Evolutionary conservation across 2,797 vertebrate genomes (phyloP).

Genomic region (Tapera naevia): DNA sequence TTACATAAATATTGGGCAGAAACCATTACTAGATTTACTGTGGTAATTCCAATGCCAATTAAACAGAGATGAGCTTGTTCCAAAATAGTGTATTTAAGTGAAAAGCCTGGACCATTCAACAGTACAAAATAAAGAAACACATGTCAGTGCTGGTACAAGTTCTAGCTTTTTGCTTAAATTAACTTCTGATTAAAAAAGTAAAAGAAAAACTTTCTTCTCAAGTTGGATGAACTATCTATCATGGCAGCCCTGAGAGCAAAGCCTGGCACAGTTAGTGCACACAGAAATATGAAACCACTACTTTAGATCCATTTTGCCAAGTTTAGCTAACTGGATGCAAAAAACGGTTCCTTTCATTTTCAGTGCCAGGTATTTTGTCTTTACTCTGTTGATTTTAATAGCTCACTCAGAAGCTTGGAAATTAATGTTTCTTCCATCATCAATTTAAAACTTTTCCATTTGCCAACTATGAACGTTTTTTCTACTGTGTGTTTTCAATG

Average conservation of each 20-base stretch:
- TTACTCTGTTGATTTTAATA: slow-evolving; percentile 73
- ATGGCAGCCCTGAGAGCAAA: neutral
- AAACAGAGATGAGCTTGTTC: neutral
- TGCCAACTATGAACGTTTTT: slow-evolving; percentile 20
- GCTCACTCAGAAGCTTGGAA: slow-evolving; percentile 56
- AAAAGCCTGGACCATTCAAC: neutral
- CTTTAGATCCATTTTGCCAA: slow-evolving; percentile 58
- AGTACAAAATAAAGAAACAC: neutral
- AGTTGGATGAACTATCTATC: neutral
- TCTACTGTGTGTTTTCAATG: slow-evolving; percentile 37
- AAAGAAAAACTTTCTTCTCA: neutral
- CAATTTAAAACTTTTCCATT: slow-evolving; percentile 58
- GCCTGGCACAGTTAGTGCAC: slow-evolving; percentile 23
- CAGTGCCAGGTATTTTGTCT: slow-evolving; percentile 71
- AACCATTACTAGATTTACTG: neutral
- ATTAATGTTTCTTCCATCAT: slow-evolving; percentile 60
- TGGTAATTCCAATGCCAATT: neutral
- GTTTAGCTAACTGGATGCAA: slow-evolving; percentile 68
- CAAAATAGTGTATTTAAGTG: neutral
- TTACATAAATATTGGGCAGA: neutral
- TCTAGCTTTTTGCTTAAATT: slow-evolving; percentile 17
- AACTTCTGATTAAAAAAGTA: slow-evolving; percentile 34
- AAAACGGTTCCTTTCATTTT: slow-evolving; percentile 50
- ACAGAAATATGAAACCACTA: slow-evolving; percentile 52
- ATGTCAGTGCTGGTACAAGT: neutral